Base-by-base conservation (phyloP, 2,888 invertebrate genomes). In the Germaria angustata region DNA sequence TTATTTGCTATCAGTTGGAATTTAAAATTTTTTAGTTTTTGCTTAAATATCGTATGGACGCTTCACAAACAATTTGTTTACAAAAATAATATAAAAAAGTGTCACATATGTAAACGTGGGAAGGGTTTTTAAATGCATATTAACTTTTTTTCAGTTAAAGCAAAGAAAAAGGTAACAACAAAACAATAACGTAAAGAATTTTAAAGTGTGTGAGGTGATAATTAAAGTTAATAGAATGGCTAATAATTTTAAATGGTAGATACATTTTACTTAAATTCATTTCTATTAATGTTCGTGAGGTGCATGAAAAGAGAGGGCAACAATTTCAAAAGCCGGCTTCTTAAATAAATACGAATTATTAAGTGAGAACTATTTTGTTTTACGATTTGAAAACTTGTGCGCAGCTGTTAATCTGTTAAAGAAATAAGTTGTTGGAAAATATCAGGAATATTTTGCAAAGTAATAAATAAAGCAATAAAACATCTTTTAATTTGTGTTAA, bases 191-290 rank as follows among this genome's bases (percentile, higher is more conserved):
- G 34, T 68, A 53, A 72, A 81, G 41, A 72, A 41, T 57, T 69
- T 57, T 82, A 44, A 82, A 71, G 59, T 82, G 75, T 71, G 79
- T 75, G 65, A 75, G 53, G 82, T 82, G 82, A 51, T 82, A 82
- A 82, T 79, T 82, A 79, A 82, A 82, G 79, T 71, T 82, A 82
- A 82, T 82, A 71, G 75, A n/a, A 75, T 59, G 36, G 82, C 69
- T 82, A 79, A 82, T 79, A 69, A 82, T 34, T 41, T 65, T 11
- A 59, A 44, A 72, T 53, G 24, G 17, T 24, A 61, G 28, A 36
- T 34, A 4, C 22, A 57, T 36, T 44, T 46, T 17, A 28, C 28
- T 32, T 22, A 32, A 32, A 53, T 11, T 36, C 22, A 24, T 36
- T 65, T 46, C 5, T 36, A 36, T 13, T 15, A 15, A 8, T 24